These are phyloP conservation scores for Disparrhopalites patrizii DNA, from an alignment of 2,888 invertebrate species.

Conservation along the genomic window DNA sequence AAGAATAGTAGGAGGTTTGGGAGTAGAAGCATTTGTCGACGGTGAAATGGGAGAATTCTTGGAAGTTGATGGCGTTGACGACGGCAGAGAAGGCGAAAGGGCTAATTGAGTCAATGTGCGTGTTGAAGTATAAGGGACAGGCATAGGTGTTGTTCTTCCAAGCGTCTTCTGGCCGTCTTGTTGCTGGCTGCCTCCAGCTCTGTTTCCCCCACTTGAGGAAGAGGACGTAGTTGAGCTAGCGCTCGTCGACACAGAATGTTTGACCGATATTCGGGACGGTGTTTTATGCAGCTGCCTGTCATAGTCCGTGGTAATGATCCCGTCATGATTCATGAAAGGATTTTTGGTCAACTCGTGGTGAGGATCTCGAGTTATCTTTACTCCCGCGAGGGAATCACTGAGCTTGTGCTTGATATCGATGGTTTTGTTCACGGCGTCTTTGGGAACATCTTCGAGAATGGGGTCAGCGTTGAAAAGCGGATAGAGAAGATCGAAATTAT, in stretches of 20 bases:
- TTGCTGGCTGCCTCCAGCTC: neutral
- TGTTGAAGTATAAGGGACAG: neutral
- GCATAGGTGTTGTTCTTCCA: constrained; percentile 1
- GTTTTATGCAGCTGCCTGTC: constrained; percentile 18
- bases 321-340: constrained; percentile 14
- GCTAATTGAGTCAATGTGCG: no score
- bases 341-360: neutral
- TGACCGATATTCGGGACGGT: constrained; percentile 12
- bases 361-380: constrained; percentile 19
- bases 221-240: constrained; percentile 18
- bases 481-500: constrained; percentile 18
- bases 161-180: neutral
- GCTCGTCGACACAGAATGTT: constrained; percentile 23
- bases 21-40: no score
- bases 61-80: neutral
- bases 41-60: neutral
- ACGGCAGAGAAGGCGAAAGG: neutral
- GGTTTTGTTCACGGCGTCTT: constrained; percentile 24
- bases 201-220: neutral
- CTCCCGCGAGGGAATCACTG: constrained; percentile 11
- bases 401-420: constrained; percentile 22
- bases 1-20: neutral
- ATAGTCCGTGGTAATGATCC: constrained; percentile 19
- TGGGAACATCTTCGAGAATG: constrained; percentile 1
- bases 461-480: constrained; percentile 16